Evolutionary conservation across 1,140 invertebrate species (phyloP).

Genomic region (Heliconius congener): DNA sequence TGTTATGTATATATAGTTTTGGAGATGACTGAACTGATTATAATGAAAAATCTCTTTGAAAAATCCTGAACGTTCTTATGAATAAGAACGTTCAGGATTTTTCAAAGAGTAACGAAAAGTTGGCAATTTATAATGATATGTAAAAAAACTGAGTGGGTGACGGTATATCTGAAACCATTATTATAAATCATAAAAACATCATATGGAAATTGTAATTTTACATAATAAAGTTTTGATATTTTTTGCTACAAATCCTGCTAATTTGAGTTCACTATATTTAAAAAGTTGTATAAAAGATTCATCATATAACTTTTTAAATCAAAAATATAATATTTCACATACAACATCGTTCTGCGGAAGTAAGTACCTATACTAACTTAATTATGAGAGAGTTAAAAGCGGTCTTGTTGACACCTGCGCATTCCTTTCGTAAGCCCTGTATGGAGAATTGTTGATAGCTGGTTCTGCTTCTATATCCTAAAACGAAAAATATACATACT

Average conservation of each 20-base stretch:
- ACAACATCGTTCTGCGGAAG: neutral
- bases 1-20: too few species aligned
- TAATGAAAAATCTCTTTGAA: too few species aligned
- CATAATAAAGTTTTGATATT: too few species aligned
- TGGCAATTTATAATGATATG: neutral
- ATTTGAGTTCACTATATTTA: too few species aligned
- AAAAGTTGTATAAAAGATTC: too few species aligned
- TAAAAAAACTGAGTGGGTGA: neutral
- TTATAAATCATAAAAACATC: too few species aligned
- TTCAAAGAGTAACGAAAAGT: neutral
- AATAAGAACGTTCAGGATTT: neutral
- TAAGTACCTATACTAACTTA: neutral
- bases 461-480: slow-evolving; percentile 56
- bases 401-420: slow-evolving; percentile 36
- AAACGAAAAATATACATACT: too few species aligned
- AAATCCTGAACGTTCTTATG: too few species aligned
- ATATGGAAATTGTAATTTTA: too few species aligned
- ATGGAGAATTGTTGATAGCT: slow-evolving; percentile 49
- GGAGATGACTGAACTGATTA: neutral
- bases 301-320: neutral
- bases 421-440: slow-evolving; percentile 55
- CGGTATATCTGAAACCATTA: too few species aligned
- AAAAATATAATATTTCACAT: neutral
- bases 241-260: too few species aligned
- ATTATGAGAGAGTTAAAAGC: slow-evolving; percentile 45